Percentiles rank a stretch among this genome's conserved stretches.
Evolutionary conservation across 2,888 invertebrate species (phyloP).

Genomic region (Leptopilina syphax): DNA sequence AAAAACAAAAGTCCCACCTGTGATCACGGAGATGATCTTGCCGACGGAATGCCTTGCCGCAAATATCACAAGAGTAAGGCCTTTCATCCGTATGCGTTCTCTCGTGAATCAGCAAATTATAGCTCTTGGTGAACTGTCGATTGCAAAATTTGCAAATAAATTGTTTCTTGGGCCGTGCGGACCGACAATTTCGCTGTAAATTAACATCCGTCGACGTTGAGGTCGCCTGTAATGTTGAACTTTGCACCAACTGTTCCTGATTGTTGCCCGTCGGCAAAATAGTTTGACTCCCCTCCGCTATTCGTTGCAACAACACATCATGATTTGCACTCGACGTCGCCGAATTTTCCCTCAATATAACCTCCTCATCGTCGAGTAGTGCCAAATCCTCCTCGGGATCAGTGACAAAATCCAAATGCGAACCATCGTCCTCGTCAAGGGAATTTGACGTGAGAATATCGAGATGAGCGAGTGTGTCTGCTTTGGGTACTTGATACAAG

Average conservation of each 20-base stretch:
- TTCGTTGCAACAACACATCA: conserved; percentile 70
- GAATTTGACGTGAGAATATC: conserved; percentile 54
- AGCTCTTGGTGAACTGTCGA: conserved; percentile 98
- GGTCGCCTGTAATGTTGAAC: conserved; percentile 61
- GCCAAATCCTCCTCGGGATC: conserved; percentile 84
- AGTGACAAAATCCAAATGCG: conserved; percentile 70
- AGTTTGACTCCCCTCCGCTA: conserved; percentile 62
- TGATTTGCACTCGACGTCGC: conserved; percentile 56
- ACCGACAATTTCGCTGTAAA: conserved; percentile 68
- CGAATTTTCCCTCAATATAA: conserved; percentile 79
- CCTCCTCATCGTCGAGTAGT: conserved; percentile 86
- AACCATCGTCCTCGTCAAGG: conserved; percentile 65
- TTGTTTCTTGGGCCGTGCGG: conserved; percentile 87
- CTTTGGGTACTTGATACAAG: conserved; percentile 43
- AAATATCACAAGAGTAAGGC: conserved; percentile 98
- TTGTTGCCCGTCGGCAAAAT: conserved; percentile 34
- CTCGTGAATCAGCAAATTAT: conserved; percentile 99
- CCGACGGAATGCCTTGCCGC: conserved; percentile 97
- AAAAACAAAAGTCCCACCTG: conserved; percentile 81
- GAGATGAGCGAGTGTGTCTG: conserved; percentile 46
- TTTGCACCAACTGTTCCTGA: conserved; percentile 47
- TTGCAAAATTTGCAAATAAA: conserved; percentile 99
- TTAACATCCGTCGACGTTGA: conserved; percentile 61
- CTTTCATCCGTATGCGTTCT: conserved; percentile 97
- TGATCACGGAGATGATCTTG: conserved; percentile 97